These are phyloP conservation scores for Beroe forskalii DNA, from an alignment of 37 sponge, comb jelly and placozoan species.

Conservation along the genomic window DNA sequence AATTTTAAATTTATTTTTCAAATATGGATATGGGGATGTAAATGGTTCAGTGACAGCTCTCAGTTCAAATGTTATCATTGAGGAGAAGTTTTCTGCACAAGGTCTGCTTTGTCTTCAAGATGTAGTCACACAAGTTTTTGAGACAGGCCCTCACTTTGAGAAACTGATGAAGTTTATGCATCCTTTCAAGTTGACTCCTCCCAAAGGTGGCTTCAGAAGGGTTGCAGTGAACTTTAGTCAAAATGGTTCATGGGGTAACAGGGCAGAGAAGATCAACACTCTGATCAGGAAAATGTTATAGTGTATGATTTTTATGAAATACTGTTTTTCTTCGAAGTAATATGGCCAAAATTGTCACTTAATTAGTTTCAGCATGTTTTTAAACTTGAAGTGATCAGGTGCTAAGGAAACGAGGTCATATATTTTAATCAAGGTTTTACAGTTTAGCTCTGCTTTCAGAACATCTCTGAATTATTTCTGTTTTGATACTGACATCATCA, in stretches of 20 bases:
- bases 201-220: slow-evolving; percentile 55
- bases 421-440: no score
- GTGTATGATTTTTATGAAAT: no score
- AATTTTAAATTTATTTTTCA: no score
- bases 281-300: slow-evolving; percentile 60
- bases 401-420: no score
- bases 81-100: slow-evolving; percentile 25
- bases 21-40: slow-evolving; percentile 8
- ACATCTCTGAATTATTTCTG: no score
- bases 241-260: slow-evolving; percentile 51
- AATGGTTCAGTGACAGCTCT: neutral
- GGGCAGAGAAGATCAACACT: slow-evolving; percentile 63
- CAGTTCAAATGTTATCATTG: slow-evolving; percentile 58
- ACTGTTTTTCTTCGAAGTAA: no score
- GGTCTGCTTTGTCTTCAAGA: slow-evolving; percentile 49
- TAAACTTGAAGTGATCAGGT: no score
- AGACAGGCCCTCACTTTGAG: slow-evolving; percentile 29
- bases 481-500: no score
- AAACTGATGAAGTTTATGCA: slow-evolving; percentile 30
- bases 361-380: no score
- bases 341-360: no score
- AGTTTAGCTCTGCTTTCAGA: no score
- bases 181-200: slow-evolving; percentile 30
- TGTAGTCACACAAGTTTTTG: slow-evolving; percentile 30
- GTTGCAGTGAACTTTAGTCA: slow-evolving; percentile 23